Evolutionary conservation across 2,888 invertebrate genomes (phyloP).

Genomic region (Sminthurinus aureus): DNA sequence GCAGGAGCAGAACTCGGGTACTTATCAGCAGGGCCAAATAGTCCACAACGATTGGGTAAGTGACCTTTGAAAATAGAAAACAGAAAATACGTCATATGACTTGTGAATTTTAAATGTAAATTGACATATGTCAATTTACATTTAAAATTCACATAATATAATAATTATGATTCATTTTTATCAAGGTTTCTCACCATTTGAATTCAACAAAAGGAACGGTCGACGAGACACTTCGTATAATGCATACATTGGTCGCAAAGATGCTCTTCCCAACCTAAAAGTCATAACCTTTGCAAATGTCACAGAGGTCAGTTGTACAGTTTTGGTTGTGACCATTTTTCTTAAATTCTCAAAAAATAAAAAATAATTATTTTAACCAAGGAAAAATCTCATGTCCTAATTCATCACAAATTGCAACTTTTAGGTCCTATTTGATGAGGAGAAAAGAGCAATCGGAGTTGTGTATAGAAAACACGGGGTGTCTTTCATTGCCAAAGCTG

Average conservation of each 20-base stretch:
- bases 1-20: conserved; percentile 45
- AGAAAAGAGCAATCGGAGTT: conserved; percentile 42
- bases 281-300: conserved; percentile 42
- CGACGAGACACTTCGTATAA: conserved; percentile 41
- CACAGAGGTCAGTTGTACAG: conserved; percentile 35
- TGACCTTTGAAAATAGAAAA: too few species aligned
- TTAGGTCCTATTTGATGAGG: conserved; percentile 34
- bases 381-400: too few species aligned
- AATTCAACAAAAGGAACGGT: conserved; percentile 40
- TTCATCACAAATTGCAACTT: too few species aligned
- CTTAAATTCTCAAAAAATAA: too few species aligned
- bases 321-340: too few species aligned
- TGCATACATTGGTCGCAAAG: conserved; percentile 38
- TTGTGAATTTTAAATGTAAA: too few species aligned
- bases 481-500: conserved; percentile 13
- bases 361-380: too few species aligned
- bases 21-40: conserved; percentile 44
- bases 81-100: too few species aligned
- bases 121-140: too few species aligned
- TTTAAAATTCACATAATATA: background rate
- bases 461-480: conserved; percentile 32
- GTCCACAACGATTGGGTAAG: conserved; percentile 44
- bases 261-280: conserved; percentile 41
- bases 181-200: conserved; percentile 45
- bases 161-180: background rate